A percentile compares a stretch with the other conserved stretches of the same genome.
Evolutionary conservation across 2,888 invertebrate genomes (phyloP).

Genomic region (Stenurella melanura): DNA sequence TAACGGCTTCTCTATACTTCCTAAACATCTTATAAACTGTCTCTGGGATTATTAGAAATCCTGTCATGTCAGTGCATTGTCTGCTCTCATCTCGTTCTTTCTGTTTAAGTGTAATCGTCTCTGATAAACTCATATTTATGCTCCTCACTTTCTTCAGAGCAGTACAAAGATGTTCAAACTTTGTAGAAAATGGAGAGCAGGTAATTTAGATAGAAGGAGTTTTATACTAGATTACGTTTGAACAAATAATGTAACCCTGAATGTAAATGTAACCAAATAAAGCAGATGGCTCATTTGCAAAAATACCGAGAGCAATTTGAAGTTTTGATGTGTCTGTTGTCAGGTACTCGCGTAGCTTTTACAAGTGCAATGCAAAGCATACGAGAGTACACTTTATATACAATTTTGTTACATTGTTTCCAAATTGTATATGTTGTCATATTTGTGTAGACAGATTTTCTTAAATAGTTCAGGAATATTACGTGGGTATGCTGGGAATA

Average conservation of each 20-base stretch:
- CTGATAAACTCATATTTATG: constrained; percentile 43
- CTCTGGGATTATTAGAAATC: not conserved
- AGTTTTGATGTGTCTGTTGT: not conserved
- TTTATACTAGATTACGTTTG: constrained; percentile 46
- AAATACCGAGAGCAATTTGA: constrained; percentile 15
- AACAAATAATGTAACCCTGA: constrained; percentile 29
- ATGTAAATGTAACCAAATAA: constrained; percentile 26
- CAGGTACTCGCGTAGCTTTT: not conserved
- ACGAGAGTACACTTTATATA: no score
- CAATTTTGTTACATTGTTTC: no score
- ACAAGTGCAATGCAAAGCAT: not conserved
- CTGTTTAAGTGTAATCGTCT: constrained; percentile 10
- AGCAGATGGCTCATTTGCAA: constrained; percentile 40
- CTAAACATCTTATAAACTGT: not conserved
- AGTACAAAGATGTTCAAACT: constrained; percentile 38
- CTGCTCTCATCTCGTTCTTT: not conserved
- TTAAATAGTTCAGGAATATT: no score
- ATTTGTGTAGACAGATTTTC: no score
- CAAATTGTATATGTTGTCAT: no score
- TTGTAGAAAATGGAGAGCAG: constrained; percentile 40
- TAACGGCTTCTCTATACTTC: not conserved
- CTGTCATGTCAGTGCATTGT: not conserved
- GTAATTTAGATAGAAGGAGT: constrained; percentile 47
- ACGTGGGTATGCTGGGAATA: no score
- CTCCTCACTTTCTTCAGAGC: constrained; percentile 26